Evolutionary conservation across 1,140 invertebrate species (phyloP), one percentile per base, ranked within the genome.

Genomic region (Acromyrmex charruanus): DNA sequence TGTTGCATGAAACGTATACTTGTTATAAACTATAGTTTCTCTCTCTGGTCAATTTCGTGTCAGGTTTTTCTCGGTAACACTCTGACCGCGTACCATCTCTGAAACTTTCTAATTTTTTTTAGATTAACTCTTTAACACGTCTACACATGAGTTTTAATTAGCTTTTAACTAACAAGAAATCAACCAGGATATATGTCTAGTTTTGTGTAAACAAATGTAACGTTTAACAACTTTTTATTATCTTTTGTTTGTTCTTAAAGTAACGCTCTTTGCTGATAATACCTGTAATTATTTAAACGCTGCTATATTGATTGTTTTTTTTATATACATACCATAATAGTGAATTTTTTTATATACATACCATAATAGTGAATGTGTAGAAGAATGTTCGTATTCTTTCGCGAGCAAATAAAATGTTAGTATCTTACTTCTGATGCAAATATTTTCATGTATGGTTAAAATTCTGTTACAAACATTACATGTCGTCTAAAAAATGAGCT

Each of bases 1-100:
- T 84, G 69, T 75, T 84, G 28, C 55, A 12, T 58, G 39, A 58
- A 74, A 51, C 51, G n/a, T 74, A 25, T 49, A 61, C 55, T 28
- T 31, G 80, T 61, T 49, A 61, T 75, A 75, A 61, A 61, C 16
- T 49, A 84, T 75, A 44, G 28, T 12, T 69, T 28, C 66, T 69
- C 55, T 49, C 28, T 18, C 49, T 25, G 69, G 39, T 63, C 80
- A 74, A 74, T 61, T 51, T 25, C 55, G 1, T 3, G 44, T 53
- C 18, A 18, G 49, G 39, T 74, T 74, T 82, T 82, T 18, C 25
- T 72, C 5, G 25, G 1, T 7, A 16, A 18, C 21, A 16, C 14
- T 71, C 55, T 4, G 31, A 71, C 5, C 31, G 14, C 14, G 16
- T 35, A 25, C 0, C n/a, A 59, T 55, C 21, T 18, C 4, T 14